A percentile compares a stretch with the other conserved stretches of the same genome.
These are phyloP conservation scores for Cepaea hortensis DNA, from an alignment of 2,888 invertebrate species.

Conservation along the genomic window DNA sequence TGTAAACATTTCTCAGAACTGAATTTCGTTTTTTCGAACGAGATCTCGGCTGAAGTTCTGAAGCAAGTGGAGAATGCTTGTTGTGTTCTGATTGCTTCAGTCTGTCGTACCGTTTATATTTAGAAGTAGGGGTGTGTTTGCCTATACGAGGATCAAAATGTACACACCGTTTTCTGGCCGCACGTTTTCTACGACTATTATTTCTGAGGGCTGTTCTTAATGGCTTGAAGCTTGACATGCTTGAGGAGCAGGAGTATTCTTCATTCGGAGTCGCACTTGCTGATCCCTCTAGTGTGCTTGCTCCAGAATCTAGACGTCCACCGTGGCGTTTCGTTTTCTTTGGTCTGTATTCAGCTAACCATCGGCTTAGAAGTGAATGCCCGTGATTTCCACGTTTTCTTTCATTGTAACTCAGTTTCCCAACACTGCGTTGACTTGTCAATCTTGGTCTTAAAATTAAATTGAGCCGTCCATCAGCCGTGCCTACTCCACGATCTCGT, in stretches of 20 bases:
- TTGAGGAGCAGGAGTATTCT: background rate
- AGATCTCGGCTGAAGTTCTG: background rate
- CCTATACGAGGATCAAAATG: background rate
- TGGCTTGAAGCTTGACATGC: background rate
- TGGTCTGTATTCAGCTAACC: background rate
- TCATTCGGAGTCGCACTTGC: background rate
- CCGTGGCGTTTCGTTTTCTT: background rate
- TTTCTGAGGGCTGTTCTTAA: background rate
- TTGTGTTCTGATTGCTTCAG: background rate
- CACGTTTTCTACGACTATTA: background rate
- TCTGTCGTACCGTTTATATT: no score
- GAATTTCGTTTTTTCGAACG: background rate
- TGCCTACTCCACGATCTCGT: background rate
- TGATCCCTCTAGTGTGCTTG: background rate
- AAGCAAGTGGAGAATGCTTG: background rate
- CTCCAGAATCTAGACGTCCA: background rate
- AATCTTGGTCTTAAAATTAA: no score
- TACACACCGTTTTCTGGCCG: background rate
- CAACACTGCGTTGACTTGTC: background rate
- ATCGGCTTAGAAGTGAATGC: no score
- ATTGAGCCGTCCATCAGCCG: background rate
- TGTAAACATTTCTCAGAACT: background rate
- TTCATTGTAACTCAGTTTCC: background rate
- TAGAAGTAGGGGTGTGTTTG: background rate
- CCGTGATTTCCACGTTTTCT: background rate